Base-by-base conservation (phyloP, 1,140 invertebrate species). In the Calephelis nemesis region DNA sequence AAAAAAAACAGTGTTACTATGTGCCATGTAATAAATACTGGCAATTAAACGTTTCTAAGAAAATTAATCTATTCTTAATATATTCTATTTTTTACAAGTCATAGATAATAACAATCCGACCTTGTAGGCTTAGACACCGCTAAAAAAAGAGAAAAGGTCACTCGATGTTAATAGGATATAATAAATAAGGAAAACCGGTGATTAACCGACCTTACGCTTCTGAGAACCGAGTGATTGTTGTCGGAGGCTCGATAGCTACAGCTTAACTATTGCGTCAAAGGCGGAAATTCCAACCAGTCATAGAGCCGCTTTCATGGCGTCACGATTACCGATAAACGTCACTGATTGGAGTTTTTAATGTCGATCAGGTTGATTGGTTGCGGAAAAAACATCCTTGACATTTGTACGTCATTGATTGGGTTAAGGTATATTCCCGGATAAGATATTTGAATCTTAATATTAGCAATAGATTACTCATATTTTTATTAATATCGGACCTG, bases 121-220 rank as follows among this genome's bases (percentile, higher is more conserved):
- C 50, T 54, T 54, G 52, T 11, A 54, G 19, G 52, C 52, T 19
- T 54, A 54, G 50, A 54, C 8, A 19, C 10, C 11, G 52, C 19
- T 54, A 49, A 58, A 58, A 58, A 58, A 58, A 58, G 11, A 58
- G 19, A 40, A 58, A 58, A 58, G 30, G 54, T 58, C 54, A 58
- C 30, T 58, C 30, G 11, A 12, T 58, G 52, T 58, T 58, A 58
- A 58, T 39, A 39, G 11, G 54, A 60, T 60, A 40, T 40, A 39
- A 40, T 60, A 60, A 60, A 60, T n/a, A 60, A 60, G 54, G 54
- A 60, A 60, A 60, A 60, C 54, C 54, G 12, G 54, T 60, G 54
- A 60, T 60, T 60, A 60, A 60, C 39, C 39, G 54, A 60, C 54
- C 30, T 60, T 12, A 60, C 10, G 54, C 4, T 60, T 60, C 54